phyloP scores from a whole-genome alignment of 2,888 invertebrate species.

The Tetanocera ferruginea region DNA sequence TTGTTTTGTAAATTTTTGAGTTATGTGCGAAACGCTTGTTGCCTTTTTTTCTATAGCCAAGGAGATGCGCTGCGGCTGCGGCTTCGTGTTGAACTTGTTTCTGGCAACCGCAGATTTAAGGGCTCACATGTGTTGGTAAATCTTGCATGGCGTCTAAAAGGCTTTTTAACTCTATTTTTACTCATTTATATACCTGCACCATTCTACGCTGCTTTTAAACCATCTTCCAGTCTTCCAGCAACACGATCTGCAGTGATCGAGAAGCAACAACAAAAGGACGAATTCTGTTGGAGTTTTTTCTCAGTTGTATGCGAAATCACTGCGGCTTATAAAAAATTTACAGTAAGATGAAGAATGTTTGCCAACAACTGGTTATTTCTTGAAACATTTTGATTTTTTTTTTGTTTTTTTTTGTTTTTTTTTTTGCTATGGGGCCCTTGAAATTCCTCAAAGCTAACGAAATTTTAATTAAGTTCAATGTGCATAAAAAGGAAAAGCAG shows the following conservation, averaged over 20 bases:
- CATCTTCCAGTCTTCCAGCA: background rate
- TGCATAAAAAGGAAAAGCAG: background rate
- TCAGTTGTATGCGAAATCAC: background rate
- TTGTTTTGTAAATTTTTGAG: background rate
- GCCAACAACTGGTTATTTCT: slow-evolving; percentile 5
- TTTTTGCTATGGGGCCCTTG: background rate
- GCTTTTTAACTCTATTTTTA: background rate
- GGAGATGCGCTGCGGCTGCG: background rate
- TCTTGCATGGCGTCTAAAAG: background rate
- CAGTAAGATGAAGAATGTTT: background rate
- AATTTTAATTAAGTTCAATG: slow-evolving; percentile 28
- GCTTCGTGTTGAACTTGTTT: background rate
- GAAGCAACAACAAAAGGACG: background rate
- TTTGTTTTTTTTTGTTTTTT: background rate
- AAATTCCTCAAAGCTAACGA: background rate
- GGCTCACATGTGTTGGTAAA: too few species aligned
- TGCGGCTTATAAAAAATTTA: background rate
- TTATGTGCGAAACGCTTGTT: background rate
- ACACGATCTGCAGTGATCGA: background rate
- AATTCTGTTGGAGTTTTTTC: background rate
- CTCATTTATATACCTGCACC: background rate
- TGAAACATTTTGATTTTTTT: background rate
- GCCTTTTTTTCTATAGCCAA: background rate
- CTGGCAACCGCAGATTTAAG: too few species aligned
- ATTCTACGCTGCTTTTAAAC: background rate